Conservation (phyloP, 2,113 vertebrate genomes). For the Salminus brasiliensis region DNA sequence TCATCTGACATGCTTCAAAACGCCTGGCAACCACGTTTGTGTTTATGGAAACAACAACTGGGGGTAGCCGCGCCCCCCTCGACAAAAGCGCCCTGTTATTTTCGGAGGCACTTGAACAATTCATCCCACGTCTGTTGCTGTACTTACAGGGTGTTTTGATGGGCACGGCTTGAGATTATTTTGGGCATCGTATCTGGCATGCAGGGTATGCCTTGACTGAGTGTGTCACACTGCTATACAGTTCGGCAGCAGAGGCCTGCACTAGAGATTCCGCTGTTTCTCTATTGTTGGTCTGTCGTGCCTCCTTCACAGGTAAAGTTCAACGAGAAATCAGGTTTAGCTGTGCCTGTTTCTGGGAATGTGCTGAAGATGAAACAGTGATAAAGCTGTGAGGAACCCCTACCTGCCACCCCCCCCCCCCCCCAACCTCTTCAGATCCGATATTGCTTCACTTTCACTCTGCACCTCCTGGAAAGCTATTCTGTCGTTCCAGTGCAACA, state of each 20-base stretch:
- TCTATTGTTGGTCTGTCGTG: not conserved
- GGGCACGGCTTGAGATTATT: not conserved
- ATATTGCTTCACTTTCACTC: too few relatives aligned
- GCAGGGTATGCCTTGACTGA: not conserved
- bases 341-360: not conserved
- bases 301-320: not conserved
- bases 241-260: too few relatives aligned
- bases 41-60: constrained; percentile 2
- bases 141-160: not conserved
- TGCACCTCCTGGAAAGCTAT: not conserved
- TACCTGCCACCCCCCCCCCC: too few relatives aligned
- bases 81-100: not conserved
- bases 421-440: too few relatives aligned
- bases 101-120: not conserved
- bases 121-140: not conserved
- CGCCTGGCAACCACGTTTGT: not conserved
- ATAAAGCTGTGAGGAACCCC: not conserved
- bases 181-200: not conserved
- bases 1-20: not conserved
- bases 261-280: too few relatives aligned
- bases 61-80: not conserved
- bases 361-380: not conserved
- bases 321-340: not conserved
- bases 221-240: too few relatives aligned
- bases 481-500: not conserved